These are phyloP conservation scores for human (Homo sapiens) DNA, from an alignment of 2,113 vertebrate species.

Conservation along the genomic window GRCh38 chr5:34542501-34543000, in stretches of 20 bases:
- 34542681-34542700: neutral
- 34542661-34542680: neutral
- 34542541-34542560: neutral
- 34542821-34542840: neutral
- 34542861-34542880: neutral
- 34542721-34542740: neutral
- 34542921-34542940: rapidly evolving
- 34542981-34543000: too few relatives aligned
- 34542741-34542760: neutral
- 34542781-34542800: neutral
- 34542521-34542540: neutral
- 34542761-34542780: too few relatives aligned
- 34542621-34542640: neutral
- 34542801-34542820: neutral
- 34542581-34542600: neutral
- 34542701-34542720: neutral
- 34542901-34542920: neutral
- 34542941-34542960: neutral
- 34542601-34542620: neutral
- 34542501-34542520: neutral
- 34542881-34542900: neutral
- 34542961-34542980: neutral
- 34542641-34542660: neutral
- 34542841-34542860: neutral
- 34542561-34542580: neutral